Evolutionary conservation across 2,797 vertebrate species (phyloP).

Genomic region (Neomorphus geoffroyi): DNA sequence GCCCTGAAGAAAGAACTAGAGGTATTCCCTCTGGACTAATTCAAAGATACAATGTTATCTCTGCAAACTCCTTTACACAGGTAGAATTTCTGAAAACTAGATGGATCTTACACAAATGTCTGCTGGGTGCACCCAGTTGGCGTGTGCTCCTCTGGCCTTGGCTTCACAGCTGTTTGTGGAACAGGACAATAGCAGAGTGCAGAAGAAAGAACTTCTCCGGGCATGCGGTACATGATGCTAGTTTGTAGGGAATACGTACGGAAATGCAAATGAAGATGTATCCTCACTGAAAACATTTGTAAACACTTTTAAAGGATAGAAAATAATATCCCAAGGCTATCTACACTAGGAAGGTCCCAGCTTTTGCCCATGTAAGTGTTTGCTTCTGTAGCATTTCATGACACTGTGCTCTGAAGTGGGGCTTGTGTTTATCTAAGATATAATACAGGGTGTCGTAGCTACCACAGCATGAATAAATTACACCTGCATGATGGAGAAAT

Average conservation of each 20-base stretch:
- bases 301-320: not conserved
- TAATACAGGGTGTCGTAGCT: not conserved
- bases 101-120: not conserved
- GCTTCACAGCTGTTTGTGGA: not conserved
- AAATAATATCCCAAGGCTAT: not conserved
- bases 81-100: not conserved
- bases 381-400: not conserved
- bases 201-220: not conserved
- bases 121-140: not conserved
- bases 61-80: not conserved
- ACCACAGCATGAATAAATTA: not conserved
- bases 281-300: not conserved
- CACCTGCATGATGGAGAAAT: not conserved
- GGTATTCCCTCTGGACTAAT: not conserved
- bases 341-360: not conserved
- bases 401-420: not conserved
- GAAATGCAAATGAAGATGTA: not conserved
- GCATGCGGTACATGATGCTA: fast-evolving
- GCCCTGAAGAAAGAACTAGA: not conserved
- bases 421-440: not conserved
- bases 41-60: not conserved
- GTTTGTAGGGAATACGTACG: not conserved
- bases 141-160: not conserved
- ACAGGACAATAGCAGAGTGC: not conserved
- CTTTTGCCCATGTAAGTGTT: not conserved